Evolutionary conservation across 2,113 vertebrate genomes (phyloP), one percentile per base, ranked within the genome.

Genomic region (Pica pica): DNA sequence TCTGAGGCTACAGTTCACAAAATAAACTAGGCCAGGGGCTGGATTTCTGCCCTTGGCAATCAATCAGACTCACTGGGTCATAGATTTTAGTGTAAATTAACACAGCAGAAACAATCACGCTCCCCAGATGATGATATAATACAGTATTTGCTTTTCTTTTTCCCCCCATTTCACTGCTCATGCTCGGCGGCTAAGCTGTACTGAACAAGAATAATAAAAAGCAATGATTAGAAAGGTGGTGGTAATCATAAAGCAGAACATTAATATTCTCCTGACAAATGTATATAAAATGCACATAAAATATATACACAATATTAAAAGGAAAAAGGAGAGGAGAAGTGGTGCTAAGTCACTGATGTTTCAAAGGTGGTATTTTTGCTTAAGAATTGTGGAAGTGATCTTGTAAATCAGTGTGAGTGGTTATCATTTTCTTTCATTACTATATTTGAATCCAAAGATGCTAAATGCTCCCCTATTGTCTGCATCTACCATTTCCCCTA

Each of bases 81-180:
- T 98, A 98, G 98, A 98, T 98, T 98, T 98, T 98, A 98, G 98
- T 98, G 98, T 98, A 98, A 98, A 98, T 98, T 98, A 98, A 98
- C 98, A 98, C 98, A 98, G 97, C 97, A 98, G 97, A 98, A 98
- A 97, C 98, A 98, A 96, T 96, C 96, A 93, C 5, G 82, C 93
- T 98, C 98, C 98, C 98, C 92, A 97, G 98, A 98, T 95, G 94
- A 96, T 94, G 96, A 97, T 97, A 98, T 97, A 98, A 97, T 95
- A 97, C 95, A 97, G 96, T 97, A 96, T 97, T 98, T 97, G 97
- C 97, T 97, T 97, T 98, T 95, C 92, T 95, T 95, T 89, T 39
- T 8, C 68, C 63, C 89, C 69, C 83, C 26, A 28, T 97, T 97
- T 96, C 89, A 89, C 95, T 96, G 97, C 97, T 97, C 89, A 60